These are phyloP conservation scores for Drosophila takahashii DNA, from an alignment of 1,140 invertebrate species.

Conservation along the genomic window DNA sequence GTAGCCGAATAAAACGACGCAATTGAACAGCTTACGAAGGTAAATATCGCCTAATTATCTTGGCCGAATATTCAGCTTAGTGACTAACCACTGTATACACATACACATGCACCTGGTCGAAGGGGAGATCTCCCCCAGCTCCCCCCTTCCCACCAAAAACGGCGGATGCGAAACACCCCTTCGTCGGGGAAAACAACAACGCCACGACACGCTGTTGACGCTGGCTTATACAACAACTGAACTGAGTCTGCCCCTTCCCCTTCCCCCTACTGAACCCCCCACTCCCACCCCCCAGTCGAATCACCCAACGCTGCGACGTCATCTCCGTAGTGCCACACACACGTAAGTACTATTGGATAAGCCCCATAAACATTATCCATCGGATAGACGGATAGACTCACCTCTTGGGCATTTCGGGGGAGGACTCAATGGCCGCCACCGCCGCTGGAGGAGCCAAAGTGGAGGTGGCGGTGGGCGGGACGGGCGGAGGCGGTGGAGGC, in stretches of 20 bases:
- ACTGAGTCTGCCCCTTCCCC: background rate
- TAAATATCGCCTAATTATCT: conserved; percentile 11
- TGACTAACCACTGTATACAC: conserved; percentile 44
- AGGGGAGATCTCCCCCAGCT: background rate
- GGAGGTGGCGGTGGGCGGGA: conserved; percentile 24
- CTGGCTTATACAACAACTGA: conserved; percentile 44
- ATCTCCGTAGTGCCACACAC: conserved; percentile 55
- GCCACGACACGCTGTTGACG: conserved; percentile 69
- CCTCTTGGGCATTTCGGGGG: conserved; percentile 84
- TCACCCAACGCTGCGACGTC: conserved; percentile 60
- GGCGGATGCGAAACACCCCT: conserved; percentile 63
- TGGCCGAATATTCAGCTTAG: conserved; percentile 20
- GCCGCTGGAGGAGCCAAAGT: conserved; percentile 38
- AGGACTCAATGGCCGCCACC: conserved; percentile 75
- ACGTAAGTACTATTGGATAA: conserved; percentile 22
- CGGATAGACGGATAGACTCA: conserved; percentile 39
- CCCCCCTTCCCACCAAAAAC: conserved; percentile 9
- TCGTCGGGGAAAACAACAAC: conserved; percentile 53
- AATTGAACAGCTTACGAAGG: background rate
- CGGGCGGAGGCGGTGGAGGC: conserved; percentile 62
- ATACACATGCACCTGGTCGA: conserved; percentile 22
- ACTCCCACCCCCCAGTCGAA: conserved; percentile 4
- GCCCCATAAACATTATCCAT: conserved; percentile 12
- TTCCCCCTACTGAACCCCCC: background rate
- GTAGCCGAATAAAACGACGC: background rate